Evolutionary conservation across 2,113 vertebrate genomes (phyloP).

Genomic region (Engystomops pustulosus): DNA sequence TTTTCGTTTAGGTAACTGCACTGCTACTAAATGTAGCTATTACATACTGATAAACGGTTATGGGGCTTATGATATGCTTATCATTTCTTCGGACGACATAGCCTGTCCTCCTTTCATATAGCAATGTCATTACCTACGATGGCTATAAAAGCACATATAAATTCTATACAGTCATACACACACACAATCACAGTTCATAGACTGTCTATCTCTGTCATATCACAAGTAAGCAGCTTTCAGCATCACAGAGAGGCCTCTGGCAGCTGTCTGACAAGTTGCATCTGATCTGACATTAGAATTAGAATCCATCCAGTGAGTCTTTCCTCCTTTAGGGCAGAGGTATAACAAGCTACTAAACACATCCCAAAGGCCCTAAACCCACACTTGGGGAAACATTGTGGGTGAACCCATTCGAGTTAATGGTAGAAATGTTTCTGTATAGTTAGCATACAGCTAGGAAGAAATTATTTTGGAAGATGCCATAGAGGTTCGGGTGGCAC

Average conservation of each 20-base stretch:
- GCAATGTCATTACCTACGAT: not conserved
- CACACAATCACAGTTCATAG: not conserved
- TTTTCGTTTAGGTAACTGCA: too few relatives aligned
- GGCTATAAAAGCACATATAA: not conserved
- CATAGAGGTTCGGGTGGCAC: not conserved
- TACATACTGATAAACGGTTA: not conserved
- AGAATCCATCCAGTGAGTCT: constrained; percentile 1
- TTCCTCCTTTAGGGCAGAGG: not conserved
- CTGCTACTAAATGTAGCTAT: too few relatives aligned
- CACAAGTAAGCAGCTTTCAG: constrained; percentile 10
- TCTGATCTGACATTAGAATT: constrained; percentile 47
- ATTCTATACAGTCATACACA: not conserved
- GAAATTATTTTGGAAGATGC: not conserved
- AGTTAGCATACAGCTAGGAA: not conserved
- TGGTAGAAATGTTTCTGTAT: not conserved
- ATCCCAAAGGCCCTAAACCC: not conserved
- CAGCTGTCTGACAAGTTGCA: constrained; percentile 24
- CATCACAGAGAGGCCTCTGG: constrained; percentile 37
- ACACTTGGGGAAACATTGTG: not conserved
- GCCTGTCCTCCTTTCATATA: not conserved
- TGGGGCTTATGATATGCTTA: not conserved
- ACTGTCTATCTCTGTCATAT: constrained; percentile 9
- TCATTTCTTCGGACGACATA: not conserved
- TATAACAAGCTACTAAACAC: constrained; percentile 32
- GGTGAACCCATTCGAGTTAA: not conserved